phyloP scores from a whole-genome alignment of 2,113 vertebrate species.

The Onychorhynchus coronatus region DNA sequence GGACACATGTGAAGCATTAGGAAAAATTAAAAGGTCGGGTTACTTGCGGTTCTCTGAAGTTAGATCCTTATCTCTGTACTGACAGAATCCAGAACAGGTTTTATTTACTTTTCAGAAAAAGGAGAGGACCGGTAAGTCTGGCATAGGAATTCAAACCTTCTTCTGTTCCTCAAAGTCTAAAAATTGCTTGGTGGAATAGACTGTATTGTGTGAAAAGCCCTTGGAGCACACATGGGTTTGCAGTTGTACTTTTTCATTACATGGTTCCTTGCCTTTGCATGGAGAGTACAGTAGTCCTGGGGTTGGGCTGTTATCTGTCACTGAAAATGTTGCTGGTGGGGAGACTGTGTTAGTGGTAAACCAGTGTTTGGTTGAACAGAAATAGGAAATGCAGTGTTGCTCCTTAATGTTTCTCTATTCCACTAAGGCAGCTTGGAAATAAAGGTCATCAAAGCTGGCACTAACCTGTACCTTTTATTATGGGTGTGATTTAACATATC shows the following conservation, averaged over 20 bases:
- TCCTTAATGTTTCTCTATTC: neutral
- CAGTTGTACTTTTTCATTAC: neutral
- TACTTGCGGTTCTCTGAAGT: neutral
- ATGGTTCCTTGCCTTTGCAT: neutral
- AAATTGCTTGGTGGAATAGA: neutral
- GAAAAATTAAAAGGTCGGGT: slow-evolving; percentile 12
- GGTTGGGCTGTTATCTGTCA: neutral
- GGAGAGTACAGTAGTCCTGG: neutral
- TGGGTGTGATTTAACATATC: neutral
- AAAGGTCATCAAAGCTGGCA: neutral
- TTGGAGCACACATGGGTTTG: accelerated
- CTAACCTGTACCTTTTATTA: neutral
- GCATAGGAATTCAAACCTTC: neutral
- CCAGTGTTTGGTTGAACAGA: neutral
- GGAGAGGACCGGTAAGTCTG: neutral
- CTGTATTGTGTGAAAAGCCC: neutral
- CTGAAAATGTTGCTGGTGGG: neutral
- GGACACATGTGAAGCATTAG: neutral
- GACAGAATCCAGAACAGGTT: neutral
- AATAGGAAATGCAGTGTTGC: neutral
- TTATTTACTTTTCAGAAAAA: neutral
- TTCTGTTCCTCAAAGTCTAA: neutral
- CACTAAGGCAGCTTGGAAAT: neutral
- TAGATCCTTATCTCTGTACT: neutral
- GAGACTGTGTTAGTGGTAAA: neutral